Evolutionary conservation across 2,888 invertebrate species (phyloP).

Genomic region (Rotaria macrura): DNA sequence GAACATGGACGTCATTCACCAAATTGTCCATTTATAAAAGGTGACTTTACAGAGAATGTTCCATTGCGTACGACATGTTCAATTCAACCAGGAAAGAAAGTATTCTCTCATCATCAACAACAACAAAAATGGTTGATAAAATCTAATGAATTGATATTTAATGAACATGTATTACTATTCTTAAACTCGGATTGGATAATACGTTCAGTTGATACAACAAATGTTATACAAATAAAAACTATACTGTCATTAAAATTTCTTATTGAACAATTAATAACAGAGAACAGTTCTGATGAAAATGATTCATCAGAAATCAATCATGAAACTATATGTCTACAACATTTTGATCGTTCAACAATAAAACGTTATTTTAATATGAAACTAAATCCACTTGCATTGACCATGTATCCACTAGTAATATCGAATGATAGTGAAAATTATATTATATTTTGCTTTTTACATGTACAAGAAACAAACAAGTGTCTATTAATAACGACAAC

Average conservation of each 20-base stretch:
- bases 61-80: slow-evolving; percentile 58
- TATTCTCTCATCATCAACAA: neutral
- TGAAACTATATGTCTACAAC: neutral
- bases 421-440: neutral
- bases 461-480: neutral
- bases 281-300: slow-evolving; percentile 15
- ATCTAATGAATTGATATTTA: neutral
- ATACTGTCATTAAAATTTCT: slow-evolving; percentile 22
- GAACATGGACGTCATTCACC: slow-evolving; percentile 89
- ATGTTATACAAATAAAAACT: neutral
- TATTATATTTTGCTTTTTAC: neutral
- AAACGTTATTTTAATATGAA: neutral
- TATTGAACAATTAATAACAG: slow-evolving; percentile 25
- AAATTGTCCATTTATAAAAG: slow-evolving; percentile 80
- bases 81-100: slow-evolving; percentile 32
- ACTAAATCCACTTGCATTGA: neutral
- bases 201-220: neutral
- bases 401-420: neutral
- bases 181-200: neutral
- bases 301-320: too few relatives aligned
- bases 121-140: neutral
- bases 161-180: neutral
- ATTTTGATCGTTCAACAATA: neutral
- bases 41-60: slow-evolving; percentile 86
- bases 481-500: neutral